A percentile compares a stretch with the other conserved stretches of the same genome.
phyloP scores from a whole-genome alignment of 2,888 invertebrate species.

The Meteorus colon region DNA sequence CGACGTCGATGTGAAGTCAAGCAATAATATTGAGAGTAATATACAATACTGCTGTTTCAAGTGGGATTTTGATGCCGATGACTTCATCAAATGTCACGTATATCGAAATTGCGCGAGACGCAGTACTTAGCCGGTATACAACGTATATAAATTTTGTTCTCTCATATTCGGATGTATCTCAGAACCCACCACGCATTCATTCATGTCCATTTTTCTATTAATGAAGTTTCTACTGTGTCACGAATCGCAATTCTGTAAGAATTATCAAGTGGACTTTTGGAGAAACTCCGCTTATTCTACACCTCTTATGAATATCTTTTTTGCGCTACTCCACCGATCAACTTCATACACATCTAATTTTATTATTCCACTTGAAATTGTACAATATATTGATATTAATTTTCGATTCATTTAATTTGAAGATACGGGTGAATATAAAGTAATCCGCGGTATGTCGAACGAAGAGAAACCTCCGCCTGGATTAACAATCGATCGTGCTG shows the following conservation, averaged over 20 bases:
- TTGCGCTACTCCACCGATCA: no score
- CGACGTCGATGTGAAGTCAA: background rate
- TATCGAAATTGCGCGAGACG: conserved; percentile 1
- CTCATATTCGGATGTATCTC: no score
- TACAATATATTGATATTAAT: background rate
- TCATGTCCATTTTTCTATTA: no score
- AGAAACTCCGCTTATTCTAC: background rate
- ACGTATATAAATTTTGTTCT: background rate
- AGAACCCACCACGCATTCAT: no score
- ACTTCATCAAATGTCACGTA: conserved; percentile 9
- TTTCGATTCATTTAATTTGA: background rate
- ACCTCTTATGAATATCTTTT: background rate
- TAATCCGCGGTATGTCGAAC: conserved; percentile 65
- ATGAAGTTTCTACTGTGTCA: no score
- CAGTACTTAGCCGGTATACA: conserved; percentile 11
- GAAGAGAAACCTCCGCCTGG: conserved; percentile 76
- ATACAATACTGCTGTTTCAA: background rate
- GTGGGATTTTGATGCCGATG: conserved; percentile 4
- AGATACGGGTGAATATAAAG: conserved; percentile 17
- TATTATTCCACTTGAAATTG: background rate
- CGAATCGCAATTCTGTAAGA: background rate
- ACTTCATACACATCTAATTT: background rate
- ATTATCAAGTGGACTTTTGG: conserved; percentile 9
- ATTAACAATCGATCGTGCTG: conserved; percentile 91
- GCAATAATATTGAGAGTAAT: conserved; percentile 1